phyloP scores from a whole-genome alignment of 2,113 vertebrate species.

The Naja naja region DNA sequence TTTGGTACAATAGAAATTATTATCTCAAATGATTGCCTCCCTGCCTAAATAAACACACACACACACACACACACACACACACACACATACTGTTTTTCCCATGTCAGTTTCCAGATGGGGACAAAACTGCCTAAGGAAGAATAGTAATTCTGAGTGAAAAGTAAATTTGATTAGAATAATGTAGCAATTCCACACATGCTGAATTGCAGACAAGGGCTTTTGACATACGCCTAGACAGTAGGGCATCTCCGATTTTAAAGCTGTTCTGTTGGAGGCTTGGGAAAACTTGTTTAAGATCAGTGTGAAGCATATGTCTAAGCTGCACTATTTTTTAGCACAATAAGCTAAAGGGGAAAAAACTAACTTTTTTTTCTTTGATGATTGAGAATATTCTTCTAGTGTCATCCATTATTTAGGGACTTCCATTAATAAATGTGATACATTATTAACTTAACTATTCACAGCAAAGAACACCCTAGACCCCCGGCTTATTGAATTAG shows the following conservation, averaged over 20 bases:
- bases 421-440: neutral
- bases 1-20: neutral
- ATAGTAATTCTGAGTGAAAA: neutral
- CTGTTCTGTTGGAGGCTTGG: conserved; percentile 14
- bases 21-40: neutral
- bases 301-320: neutral
- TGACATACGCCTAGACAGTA: conserved; percentile 51
- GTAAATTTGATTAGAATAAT: neutral
- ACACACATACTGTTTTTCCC: neutral
- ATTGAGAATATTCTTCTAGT: neutral
- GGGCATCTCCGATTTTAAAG: conserved; percentile 38
- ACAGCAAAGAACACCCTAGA: neutral
- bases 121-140: neutral
- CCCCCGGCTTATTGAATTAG: neutral
- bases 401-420: neutral
- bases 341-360: neutral
- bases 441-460: neutral
- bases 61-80: neutral
- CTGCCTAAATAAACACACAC: neutral
- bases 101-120: neutral
- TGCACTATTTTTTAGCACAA: neutral
- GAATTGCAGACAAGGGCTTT: conserved; percentile 32
- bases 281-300: conserved; percentile 18
- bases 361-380: neutral
- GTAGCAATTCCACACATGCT: conserved; percentile 22